A percentile compares a stretch with the other conserved stretches of the same genome.
Conservation (phyloP, 1,140 invertebrate genomes). For the Thaumatotibia leucotreta region DNA sequence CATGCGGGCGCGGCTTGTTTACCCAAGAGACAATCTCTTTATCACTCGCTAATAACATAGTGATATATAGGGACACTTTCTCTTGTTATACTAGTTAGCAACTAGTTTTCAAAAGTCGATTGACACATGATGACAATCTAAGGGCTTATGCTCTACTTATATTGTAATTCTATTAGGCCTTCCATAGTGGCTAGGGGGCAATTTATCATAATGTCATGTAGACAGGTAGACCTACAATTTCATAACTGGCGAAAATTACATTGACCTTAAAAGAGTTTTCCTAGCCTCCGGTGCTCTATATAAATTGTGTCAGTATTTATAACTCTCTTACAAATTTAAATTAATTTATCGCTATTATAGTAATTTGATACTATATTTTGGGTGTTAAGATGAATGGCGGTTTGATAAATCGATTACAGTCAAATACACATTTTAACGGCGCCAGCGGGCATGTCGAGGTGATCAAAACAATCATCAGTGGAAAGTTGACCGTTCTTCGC, state of each 20-base stretch:
- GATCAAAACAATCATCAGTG: conserved; percentile 35
- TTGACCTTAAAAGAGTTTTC: no score
- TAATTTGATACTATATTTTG: background rate
- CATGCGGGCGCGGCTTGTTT: conserved; percentile 44
- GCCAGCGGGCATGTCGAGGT: conserved; percentile 20
- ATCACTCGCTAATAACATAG: conserved; percentile 29
- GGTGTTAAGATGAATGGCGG: background rate
- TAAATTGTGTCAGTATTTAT: background rate
- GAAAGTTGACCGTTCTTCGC: conserved; percentile 38
- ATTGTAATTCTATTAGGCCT: no score
- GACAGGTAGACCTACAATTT: no score
- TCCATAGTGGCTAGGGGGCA: no score
- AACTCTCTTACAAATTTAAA: background rate
- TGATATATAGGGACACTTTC: conserved; percentile 33
- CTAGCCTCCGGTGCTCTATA: no score
- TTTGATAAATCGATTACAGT: conserved; percentile 17
- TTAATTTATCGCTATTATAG: background rate
- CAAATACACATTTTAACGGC: conserved; percentile 21
- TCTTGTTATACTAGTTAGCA: conserved; percentile 16
- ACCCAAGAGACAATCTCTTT: conserved; percentile 14
- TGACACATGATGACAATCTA: background rate
- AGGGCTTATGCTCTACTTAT: background rate
- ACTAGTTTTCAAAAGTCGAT: background rate
- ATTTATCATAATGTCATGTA: no score
- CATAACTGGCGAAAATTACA: no score